Percentiles rank a stretch among this genome's conserved stretches.
phyloP scores from a whole-genome alignment of 2,797 vertebrate genomes.

The Galaxias olidus region DNA sequence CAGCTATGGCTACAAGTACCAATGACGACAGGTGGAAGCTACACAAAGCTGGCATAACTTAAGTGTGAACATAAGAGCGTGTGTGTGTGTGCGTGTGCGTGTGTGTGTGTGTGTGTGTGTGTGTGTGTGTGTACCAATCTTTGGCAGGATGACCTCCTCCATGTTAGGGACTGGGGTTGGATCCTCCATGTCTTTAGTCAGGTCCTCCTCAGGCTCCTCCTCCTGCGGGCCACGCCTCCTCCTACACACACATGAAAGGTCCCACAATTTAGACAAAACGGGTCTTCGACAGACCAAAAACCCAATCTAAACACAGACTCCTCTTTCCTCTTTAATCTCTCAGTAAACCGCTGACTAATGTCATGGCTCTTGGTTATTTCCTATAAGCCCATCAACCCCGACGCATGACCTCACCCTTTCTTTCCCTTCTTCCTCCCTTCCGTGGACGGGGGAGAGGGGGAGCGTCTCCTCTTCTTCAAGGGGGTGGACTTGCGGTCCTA shows the following conservation, averaged over 20 bases:
- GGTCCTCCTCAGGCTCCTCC: constrained; percentile 90
- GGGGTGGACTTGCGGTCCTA: constrained; percentile 84
- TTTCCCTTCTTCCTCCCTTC: constrained; percentile 93
- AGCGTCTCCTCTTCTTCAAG: constrained; percentile 88
- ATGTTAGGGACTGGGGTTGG: constrained; percentile 95
- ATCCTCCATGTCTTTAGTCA: constrained; percentile 99
- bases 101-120: not conserved
- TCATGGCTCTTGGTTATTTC: too few relatives aligned
- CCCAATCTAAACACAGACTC: too few relatives aligned
- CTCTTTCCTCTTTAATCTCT: too few relatives aligned
- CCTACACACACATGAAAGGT: constrained; percentile 40
- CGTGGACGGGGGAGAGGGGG: constrained; percentile 85
- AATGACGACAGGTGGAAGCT: too few relatives aligned
- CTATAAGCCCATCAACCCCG: too few relatives aligned
- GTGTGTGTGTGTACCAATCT: constrained; percentile 80
- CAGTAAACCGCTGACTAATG: too few relatives aligned
- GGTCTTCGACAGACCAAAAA: too few relatives aligned
- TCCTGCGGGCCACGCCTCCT: constrained; percentile 82
- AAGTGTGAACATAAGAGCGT: not conserved
- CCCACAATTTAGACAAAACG: not conserved
- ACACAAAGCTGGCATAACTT: too few relatives aligned
- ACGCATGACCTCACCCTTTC: constrained; percentile 79
- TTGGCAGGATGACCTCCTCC: constrained; percentile 94
- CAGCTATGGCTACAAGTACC: too few relatives aligned
- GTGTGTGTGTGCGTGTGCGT: not conserved